Evolutionary conservation across 2,888 invertebrate species (phyloP).

Genomic region (Kryphioiulus occultus): DNA sequence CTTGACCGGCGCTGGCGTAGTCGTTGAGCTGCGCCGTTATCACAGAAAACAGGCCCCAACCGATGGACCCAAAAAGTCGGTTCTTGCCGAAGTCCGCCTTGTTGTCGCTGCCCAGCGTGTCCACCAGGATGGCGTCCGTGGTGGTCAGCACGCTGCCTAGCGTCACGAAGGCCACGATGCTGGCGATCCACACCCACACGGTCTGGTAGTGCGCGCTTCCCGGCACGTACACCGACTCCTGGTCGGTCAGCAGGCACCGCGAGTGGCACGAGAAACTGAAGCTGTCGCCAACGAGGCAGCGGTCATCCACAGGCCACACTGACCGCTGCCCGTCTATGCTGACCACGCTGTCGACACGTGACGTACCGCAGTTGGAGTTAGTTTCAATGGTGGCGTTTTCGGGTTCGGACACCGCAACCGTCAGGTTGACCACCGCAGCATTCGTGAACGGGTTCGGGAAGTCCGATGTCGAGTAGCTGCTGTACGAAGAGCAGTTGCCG

Average conservation of each 20-base stretch:
- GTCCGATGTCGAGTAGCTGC: neutral
- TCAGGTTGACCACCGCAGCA: neutral
- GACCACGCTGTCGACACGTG: neutral
- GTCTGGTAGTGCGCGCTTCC: neutral
- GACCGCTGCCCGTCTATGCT: neutral
- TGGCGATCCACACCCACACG: slow-evolving; percentile 47
- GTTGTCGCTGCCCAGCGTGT: slow-evolving; percentile 76
- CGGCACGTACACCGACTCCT: neutral
- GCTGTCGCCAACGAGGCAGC: neutral
- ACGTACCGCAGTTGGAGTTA: neutral
- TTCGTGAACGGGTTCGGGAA: neutral
- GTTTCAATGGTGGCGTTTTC: neutral
- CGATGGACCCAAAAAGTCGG: slow-evolving; percentile 85
- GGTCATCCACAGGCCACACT: neutral
- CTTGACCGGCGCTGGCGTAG: slow-evolving; percentile 71
- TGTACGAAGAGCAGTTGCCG: neutral
- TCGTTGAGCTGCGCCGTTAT: slow-evolving; percentile 82
- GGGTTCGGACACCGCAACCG: neutral
- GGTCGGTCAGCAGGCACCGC: neutral
- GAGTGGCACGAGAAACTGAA: neutral
- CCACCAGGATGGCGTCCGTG: slow-evolving; percentile 88
- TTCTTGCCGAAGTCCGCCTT: slow-evolving; percentile 84
- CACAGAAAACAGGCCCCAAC: slow-evolving; percentile 81
- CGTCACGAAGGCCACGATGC: slow-evolving; percentile 78
- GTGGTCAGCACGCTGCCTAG: slow-evolving; percentile 88